phyloP scores from a whole-genome alignment of 64 coral and sea anemone species.

The Platygyra sinensis region DNA sequence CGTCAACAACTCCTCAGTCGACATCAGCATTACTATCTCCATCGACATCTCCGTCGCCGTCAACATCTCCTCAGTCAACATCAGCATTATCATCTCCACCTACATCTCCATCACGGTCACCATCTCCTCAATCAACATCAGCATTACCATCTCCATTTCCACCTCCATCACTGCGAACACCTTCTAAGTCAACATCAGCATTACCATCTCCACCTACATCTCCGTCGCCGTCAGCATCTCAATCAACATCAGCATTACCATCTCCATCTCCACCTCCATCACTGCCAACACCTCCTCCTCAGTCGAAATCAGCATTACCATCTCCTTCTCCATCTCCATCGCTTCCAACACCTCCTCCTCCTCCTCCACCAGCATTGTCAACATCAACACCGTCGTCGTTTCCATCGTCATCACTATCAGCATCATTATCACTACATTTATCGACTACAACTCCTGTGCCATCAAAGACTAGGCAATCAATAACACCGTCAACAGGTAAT shows the following conservation, averaged over 20 bases:
- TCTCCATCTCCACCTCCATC: background rate
- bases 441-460: background rate
- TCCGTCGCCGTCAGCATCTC: too few species aligned
- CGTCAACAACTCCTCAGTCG: background rate
- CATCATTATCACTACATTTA: background rate
- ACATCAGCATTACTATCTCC: too few species aligned
- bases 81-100: background rate
- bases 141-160: too few species aligned
- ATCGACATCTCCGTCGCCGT: background rate
- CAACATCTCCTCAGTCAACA: background rate
- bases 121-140: too few species aligned
- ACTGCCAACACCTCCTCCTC: background rate
- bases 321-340: background rate
- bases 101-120: background rate
- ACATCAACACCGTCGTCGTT: background rate
- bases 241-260: too few species aligned
- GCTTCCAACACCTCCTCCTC: background rate
- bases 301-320: background rate
- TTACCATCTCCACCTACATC: background rate
- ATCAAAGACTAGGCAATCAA: background rate
- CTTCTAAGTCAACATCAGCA: background rate
- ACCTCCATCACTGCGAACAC: background rate
- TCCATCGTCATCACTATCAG: background rate
- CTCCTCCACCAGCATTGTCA: background rate
- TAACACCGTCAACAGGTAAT: background rate